Base-by-base conservation (phyloP, 2,888 invertebrate genomes). In the Tipula lateralis region DNA sequence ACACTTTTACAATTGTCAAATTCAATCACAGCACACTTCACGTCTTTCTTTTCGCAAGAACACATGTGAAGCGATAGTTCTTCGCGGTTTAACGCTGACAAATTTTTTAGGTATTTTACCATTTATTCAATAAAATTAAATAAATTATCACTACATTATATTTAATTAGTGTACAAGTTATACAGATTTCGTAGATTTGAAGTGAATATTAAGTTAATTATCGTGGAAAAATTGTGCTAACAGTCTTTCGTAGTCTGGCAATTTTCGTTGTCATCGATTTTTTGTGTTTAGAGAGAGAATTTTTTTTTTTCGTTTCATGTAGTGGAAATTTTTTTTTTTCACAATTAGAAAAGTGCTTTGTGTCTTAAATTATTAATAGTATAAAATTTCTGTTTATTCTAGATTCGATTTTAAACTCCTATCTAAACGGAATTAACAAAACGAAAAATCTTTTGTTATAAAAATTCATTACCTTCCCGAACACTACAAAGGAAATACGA, bases 31-130 rank as follows among this genome's bases (percentile, higher is more conserved):
- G 32, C 82, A 29, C 29, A 82, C 82, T 82, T 82, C 82, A 82
- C 16, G 16, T 29, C 82, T 30, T 82, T 82, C 82, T 82, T 82
- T 82, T 82, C 82, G 82, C 82, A 82, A 66, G 66, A 82, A 82
- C 82, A 82, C 82, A 82, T 82, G 82, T 82, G 82, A 82, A 82
- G 82, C 29, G 82, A 82, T 82, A 30, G 82, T 82, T 66, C 82
- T 82, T 82, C 82, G 30, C 82, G 82, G 82, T 82, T 82, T 30
- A 16, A 82, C 82, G 82, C 82, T 82, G 30, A 30, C 30, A n/a
- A 82, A 30, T 82, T 30, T 30, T 82, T 82, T 82, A 82, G 82
- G 82, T 82, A 82, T 82, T 82, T 82, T 82, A n/a, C 30, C 9
- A 30, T 7, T 82, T 30, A 82, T 30, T 82, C n/a, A 82, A 82